Evolutionary conservation across 2,888 invertebrate genomes (phyloP), one percentile per base, ranked within the genome.

Genomic region (Diogma glabrata): DNA sequence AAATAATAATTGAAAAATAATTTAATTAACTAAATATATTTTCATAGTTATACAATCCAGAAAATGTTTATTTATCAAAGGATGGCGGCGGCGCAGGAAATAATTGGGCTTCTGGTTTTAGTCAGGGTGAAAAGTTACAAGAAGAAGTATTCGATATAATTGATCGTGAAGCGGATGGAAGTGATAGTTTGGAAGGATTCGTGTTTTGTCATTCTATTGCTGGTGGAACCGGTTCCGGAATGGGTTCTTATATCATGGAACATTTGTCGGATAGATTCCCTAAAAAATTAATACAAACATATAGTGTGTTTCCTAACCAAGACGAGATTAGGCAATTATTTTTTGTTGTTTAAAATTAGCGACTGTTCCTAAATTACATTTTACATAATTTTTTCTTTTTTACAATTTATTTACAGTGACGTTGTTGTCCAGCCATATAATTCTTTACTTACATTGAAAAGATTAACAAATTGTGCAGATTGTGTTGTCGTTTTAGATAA

Each of bases 51-150:
- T 97, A 96, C 69, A 99, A 99, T 71, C 93, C 91, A 52, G 97
- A 99, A 71, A 97, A 99, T 74, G 86, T 96, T 14, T 96, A 91
- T 67, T 67, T 96, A 51, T 93, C 94, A 0, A 94, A 95, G 71
- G 88, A 95, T 67, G 99, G 97, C 8, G 97, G 96, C 50, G 97
- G 99, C 52, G 99, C 99, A 5, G 99, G 99, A 47, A 99, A 99
- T 67, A 97, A 97, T 69, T 99, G 99, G 99, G 97, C 97, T 0
- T 89, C 90, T 16, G 99, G 99, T 2, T 96, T 87, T 66, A 84
- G 87, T 52, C 87, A 95, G 71, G 95, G 94, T 12, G 93, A 93
- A 66, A 85, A 84, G 62, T 72, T 95, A 3, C 87, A 90, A 17
- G 96, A 96, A 67, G 95, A 96, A 72, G 87, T 97, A 38, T 95